Percentiles rank a stretch among this genome's conserved stretches.
These are phyloP conservation scores for Ophiodon elongatus DNA, from an alignment of 2,113 vertebrate genomes.

Conservation along the genomic window DNA sequence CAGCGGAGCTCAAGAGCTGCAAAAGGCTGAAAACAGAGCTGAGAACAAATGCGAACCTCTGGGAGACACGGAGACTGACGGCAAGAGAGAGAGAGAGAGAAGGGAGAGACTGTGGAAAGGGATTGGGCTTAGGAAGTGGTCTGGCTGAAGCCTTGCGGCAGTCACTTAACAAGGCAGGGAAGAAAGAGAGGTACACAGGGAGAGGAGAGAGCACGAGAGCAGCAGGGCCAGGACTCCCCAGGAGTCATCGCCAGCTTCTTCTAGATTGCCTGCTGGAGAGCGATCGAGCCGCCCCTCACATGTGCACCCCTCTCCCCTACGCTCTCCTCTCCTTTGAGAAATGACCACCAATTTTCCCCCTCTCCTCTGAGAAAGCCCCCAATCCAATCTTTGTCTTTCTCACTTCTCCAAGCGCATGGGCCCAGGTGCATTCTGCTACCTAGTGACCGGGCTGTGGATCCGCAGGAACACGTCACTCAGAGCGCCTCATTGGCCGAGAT, in stretches of 20 bases:
- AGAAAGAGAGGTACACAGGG: conserved; percentile 35
- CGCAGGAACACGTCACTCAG: conserved; percentile 54
- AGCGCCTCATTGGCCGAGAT: conserved; percentile 44
- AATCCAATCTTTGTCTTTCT: conserved; percentile 32
- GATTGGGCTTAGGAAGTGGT: conserved; percentile 34
- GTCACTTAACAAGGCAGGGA: conserved; percentile 60
- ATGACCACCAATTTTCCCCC: conserved; percentile 52
- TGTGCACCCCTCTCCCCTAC: conserved; percentile 15
- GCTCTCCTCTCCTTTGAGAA: conserved; percentile 65
- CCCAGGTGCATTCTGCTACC: conserved; percentile 49
- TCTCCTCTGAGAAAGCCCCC: conserved; percentile 44
- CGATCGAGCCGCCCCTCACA: conserved; percentile 40
- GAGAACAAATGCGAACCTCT: conserved; percentile 38
- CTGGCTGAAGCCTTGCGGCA: conserved; percentile 47
- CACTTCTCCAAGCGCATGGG: conserved; percentile 31
- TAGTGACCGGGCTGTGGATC: conserved; percentile 37
- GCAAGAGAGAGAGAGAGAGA: conserved; percentile 10
- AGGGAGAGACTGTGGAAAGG: conserved; percentile 21
- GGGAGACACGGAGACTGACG: conserved; percentile 35
- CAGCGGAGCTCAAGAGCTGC: conserved; percentile 45
- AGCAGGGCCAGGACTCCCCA: conserved; percentile 42
- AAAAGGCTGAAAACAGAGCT: conserved; percentile 42
- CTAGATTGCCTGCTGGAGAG: conserved; percentile 60
- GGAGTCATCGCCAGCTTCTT: conserved; percentile 48
- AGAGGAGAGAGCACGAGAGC: conserved; percentile 35